phyloP scores from a whole-genome alignment of 2,888 invertebrate genomes.

The Metallyticus violacea region DNA sequence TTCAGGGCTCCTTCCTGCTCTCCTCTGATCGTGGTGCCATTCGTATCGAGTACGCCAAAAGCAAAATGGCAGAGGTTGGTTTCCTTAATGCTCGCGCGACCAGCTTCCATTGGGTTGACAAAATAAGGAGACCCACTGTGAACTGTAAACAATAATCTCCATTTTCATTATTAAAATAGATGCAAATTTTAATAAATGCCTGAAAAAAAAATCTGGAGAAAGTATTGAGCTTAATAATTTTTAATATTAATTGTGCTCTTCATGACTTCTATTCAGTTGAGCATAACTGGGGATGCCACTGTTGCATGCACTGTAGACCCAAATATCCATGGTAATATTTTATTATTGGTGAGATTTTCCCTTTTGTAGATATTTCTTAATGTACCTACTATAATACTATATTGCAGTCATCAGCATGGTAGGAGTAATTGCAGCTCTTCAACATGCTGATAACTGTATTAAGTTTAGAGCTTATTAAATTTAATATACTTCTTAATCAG shows the following conservation, averaged over 20 bases:
- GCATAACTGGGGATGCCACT: not conserved
- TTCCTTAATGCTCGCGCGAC: not conserved
- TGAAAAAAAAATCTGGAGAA: no score
- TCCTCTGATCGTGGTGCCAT: constrained; percentile 96
- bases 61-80: constrained; percentile 88
- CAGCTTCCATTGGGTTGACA: not conserved
- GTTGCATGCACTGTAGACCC: not conserved
- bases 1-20: constrained; percentile 94
- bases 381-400: no score
- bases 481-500: no score
- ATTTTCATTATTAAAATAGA: no score
- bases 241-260: not conserved
- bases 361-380: not conserved
- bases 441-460: no score
- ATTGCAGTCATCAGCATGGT: no score
- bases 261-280: no score
- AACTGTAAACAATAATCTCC: no score
- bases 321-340: constrained; percentile 38
- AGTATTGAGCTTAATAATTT: not conserved
- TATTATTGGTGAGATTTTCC: constrained; percentile 34
- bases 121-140: no score
- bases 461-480: no score
- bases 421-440: no score
- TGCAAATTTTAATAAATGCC: no score
- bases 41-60: constrained; percentile 98